Evolutionary conservation across 2,797 vertebrate species (phyloP).

Genomic region (Peromyscus melanophrys): DNA sequence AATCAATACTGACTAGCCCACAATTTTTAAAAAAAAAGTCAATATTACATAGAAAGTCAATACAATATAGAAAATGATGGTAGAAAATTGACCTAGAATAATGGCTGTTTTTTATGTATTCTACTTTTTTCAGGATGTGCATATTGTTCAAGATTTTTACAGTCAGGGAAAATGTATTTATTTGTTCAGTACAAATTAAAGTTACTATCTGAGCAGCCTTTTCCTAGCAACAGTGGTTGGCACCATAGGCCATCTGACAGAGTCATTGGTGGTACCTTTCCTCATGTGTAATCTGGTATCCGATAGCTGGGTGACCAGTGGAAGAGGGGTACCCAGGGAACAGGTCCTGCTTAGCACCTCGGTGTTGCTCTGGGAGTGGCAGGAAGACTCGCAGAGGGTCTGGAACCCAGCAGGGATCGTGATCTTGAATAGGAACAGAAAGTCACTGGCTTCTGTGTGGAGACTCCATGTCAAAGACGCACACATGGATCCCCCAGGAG

Average conservation of each 20-base stretch:
- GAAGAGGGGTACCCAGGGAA: neutral
- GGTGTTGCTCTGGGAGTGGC: neutral
- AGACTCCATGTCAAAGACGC: too few relatives aligned
- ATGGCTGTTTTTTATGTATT: neutral
- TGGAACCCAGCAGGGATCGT: neutral
- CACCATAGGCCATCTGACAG: too few relatives aligned
- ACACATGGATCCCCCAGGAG: neutral
- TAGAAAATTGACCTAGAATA: neutral
- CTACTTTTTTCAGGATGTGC: neutral
- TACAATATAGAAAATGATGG: slow-evolving; percentile 4
- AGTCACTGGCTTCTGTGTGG: neutral
- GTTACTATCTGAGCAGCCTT: neutral
- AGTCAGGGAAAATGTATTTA: neutral
- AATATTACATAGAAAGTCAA: neutral
- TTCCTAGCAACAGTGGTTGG: neutral
- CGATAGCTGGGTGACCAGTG: neutral
- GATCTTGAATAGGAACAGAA: neutral
- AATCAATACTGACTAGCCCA: neutral
- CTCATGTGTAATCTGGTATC: neutral
- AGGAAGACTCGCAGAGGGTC: neutral
- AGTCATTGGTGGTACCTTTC: neutral
- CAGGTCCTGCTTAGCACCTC: neutral
- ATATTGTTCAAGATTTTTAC: neutral
- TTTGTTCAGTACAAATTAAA: neutral
- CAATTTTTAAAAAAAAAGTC: neutral